Percentiles rank a stretch among this genome's conserved stretches.
phyloP scores from a whole-genome alignment of 2,113 vertebrate species.

The Alouatta palliata region DNA sequence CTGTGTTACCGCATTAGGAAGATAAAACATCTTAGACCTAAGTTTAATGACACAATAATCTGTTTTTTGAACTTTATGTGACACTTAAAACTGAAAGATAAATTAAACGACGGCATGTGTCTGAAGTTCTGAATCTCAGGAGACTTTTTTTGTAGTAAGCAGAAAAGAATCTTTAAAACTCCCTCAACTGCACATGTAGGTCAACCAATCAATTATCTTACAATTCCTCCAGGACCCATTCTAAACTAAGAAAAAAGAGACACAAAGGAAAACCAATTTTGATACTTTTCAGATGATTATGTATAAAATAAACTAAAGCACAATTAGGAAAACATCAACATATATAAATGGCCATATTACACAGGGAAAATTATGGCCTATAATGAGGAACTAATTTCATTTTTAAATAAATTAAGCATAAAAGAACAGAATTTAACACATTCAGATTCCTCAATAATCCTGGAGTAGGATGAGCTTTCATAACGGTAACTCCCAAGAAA shows the following conservation, averaged over 20 bases:
- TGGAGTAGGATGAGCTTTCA: background rate
- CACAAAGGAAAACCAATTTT: constrained; percentile 77
- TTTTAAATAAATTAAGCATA: constrained; percentile 43
- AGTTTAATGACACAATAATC: constrained; percentile 93
- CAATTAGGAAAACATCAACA: constrained; percentile 73
- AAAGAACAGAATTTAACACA: constrained; percentile 37
- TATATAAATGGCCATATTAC: constrained; percentile 71
- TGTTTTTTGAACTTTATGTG: constrained; percentile 98
- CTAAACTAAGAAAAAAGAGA: constrained; percentile 84
- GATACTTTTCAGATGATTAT: constrained; percentile 82
- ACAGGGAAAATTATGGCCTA: background rate
- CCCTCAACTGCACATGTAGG: constrained; percentile 89
- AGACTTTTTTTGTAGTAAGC: constrained; percentile 86
- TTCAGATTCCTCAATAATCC: background rate
- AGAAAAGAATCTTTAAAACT: constrained; percentile 91
- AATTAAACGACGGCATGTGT: constrained; percentile 93
- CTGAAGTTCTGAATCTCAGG: constrained; percentile 92
- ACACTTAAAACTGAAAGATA: constrained; percentile 93
- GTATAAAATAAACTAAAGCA: constrained; percentile 78
- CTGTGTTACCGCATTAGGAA: constrained; percentile 94
- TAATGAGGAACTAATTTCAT: constrained; percentile 37
- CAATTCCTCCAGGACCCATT: constrained; percentile 91
- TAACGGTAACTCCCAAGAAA: background rate
- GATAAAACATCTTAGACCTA: constrained; percentile 94
- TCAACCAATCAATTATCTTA: constrained; percentile 97